Evolutionary conservation across 2,888 invertebrate genomes (phyloP), one percentile per base, ranked within the genome.

Genomic region (Pandemis corylana): DNA sequence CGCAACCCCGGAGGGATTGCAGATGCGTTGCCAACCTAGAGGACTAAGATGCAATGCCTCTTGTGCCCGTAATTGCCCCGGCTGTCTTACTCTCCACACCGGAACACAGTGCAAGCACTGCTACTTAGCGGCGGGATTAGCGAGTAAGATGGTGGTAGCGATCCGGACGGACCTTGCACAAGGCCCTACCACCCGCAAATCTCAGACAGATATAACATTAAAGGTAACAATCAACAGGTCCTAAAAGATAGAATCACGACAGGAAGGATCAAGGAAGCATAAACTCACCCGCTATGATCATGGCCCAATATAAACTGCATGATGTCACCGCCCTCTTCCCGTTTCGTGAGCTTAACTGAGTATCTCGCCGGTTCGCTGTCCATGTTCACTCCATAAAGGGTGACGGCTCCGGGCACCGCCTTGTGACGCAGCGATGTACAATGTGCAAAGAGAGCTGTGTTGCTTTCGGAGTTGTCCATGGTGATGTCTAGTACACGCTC

Each of bases 351-450:
- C 76, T 95, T 95, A 1, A 97, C 83, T 0, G 95, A 94, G 67
- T 95, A 94, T 15, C 95, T 95, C 0, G 95, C 91, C 0, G 95
- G 94, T 68, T 94, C 91, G 0, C 95, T 94, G 12, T 95, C 95
- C 82, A 96, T 92, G 86, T 97, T 97, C 10, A 96, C 95, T 62
- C 96, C 96, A 85, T 96, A 96, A 64, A 97, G 87, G 0, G 97
- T 96, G 51, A 97, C 87, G 0, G 97, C 96, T 0, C 97, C 97
- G 71, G 91, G 93, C 7, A 95, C 92, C 5, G 95, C 83, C 78
- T 91, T 94, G 49, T 95, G 95, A n/a, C 96, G 96, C 64, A 96
- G 94, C 83, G 95, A 96, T 36, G 97, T 96, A 87, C 98, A 98
- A 84, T 98, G 98, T 0, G 96, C 96, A 83, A 92, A 94, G 3